Conservation (phyloP, 2,113 vertebrate genomes). For the Vulpes lagopus region DNA sequence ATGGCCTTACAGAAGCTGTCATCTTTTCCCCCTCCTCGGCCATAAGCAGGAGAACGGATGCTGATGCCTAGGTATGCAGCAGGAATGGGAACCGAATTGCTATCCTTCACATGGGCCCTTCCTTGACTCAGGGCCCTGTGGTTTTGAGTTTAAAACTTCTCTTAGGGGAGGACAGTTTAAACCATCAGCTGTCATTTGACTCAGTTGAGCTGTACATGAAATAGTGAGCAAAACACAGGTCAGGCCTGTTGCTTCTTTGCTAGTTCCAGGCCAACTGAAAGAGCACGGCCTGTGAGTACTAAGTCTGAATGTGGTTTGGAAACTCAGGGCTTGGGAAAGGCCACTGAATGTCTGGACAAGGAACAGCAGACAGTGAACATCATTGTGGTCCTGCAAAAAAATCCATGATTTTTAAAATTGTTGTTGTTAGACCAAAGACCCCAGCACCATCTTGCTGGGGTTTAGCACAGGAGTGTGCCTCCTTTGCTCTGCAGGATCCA, state of each 20-base stretch:
- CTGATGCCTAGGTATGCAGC: constrained; percentile 34
- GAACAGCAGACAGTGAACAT: neutral
- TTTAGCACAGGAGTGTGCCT: neutral
- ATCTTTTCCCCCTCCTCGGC: neutral
- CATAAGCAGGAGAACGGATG: constrained; percentile 61
- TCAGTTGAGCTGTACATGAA: constrained; percentile 82
- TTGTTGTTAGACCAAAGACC: neutral
- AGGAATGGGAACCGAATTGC: constrained; percentile 75
- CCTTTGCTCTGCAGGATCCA: constrained; percentile 82
- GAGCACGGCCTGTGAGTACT: neutral
- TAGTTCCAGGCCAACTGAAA: neutral
- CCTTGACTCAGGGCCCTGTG: neutral
- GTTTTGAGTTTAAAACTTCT: neutral
- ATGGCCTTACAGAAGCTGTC: constrained; percentile 66
- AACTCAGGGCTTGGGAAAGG: neutral
- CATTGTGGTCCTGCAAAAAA: neutral
- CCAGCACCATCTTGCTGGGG: neutral
- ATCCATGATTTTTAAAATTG: neutral
- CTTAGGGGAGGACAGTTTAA: neutral
- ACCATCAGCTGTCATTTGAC: constrained; percentile 60
- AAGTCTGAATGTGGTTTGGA: neutral
- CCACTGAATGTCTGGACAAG: neutral
- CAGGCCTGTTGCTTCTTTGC: neutral
- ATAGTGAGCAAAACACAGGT: constrained; percentile 41
- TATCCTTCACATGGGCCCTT: neutral